Conservation (phyloP, 2,113 vertebrate genomes). For the Illadopsis cleaveri region DNA sequence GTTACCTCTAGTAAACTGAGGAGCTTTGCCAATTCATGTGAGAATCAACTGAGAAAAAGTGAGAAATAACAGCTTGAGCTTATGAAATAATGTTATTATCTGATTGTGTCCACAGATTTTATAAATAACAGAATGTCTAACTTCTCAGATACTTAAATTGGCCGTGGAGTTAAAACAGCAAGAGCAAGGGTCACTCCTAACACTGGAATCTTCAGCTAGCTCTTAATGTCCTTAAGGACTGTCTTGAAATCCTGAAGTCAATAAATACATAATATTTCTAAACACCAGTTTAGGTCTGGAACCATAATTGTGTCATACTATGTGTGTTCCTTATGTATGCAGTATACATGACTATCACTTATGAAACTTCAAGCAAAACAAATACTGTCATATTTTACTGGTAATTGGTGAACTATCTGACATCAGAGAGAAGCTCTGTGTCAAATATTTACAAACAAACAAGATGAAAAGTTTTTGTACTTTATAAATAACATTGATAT, state of each 20-base stretch:
- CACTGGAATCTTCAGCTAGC: background rate
- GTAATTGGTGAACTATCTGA: background rate
- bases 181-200: background rate
- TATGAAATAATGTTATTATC: background rate
- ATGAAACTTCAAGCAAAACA: background rate
- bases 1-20: background rate
- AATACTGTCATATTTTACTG: background rate
- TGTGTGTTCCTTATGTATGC: background rate
- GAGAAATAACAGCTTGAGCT: background rate
- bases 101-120: background rate
- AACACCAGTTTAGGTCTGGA: background rate
- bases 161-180: background rate
- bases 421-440: background rate
- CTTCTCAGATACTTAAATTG: background rate
- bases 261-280: background rate
- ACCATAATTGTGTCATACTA: background rate
- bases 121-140: background rate
- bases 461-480: background rate
- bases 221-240: background rate
- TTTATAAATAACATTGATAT: background rate
- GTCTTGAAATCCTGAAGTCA: background rate
- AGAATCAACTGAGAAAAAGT: background rate
- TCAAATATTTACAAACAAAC: background rate
- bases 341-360: fast-evolving
- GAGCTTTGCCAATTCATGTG: background rate